Evolutionary conservation across 1,140 invertebrate species (phyloP).

Genomic region (Lepidurus arcticus): DNA sequence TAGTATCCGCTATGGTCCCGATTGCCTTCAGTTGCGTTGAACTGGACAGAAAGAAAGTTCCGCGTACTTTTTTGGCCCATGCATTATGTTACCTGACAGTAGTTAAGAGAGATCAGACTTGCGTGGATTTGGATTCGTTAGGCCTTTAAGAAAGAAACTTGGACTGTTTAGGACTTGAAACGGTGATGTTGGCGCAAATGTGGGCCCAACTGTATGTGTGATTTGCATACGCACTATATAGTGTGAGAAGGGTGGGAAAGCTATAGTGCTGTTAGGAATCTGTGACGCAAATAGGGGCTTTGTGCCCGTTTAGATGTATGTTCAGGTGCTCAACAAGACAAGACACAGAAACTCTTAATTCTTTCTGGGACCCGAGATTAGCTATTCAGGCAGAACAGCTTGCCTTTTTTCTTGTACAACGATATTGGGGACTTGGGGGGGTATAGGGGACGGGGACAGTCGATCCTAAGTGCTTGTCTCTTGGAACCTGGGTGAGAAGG

Average conservation of each 20-base stretch:
- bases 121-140: no score
- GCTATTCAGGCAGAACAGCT: no score
- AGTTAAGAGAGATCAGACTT: no score
- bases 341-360: background rate
- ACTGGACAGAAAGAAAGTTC: background rate
- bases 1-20: background rate
- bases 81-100: no score
- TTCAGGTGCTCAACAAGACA: background rate
- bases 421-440: no score
- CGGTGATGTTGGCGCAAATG: background rate
- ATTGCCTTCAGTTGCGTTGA: background rate
- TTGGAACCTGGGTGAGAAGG: background rate
- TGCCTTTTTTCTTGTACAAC: no score
- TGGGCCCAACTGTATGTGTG: conserved; percentile 4
- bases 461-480: no score
- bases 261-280: background rate
- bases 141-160: no score
- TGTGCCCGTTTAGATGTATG: background rate
- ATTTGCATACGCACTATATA: background rate
- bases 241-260: background rate
- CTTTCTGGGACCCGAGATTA: background rate
- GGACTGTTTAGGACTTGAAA: no score
- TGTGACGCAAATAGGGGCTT: background rate
- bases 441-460: no score
- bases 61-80: background rate